phyloP scores from a whole-genome alignment of 2,797 vertebrate species.

The Sparidentex hasta region DNA sequence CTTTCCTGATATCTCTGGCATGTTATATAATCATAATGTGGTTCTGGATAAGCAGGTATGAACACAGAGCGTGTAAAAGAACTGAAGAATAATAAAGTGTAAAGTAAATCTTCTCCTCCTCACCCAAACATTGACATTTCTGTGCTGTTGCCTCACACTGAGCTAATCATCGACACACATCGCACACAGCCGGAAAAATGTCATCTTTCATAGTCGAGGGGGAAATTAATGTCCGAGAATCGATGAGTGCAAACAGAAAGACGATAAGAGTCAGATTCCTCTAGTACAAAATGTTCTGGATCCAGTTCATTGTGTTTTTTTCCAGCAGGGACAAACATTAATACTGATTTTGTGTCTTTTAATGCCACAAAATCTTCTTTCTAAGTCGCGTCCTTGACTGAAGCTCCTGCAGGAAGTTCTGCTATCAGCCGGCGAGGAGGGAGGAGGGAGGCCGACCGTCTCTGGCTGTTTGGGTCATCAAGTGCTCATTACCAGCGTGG shows the following conservation, averaged over 20 bases:
- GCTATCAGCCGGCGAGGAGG: neutral
- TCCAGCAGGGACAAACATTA: too few relatives aligned
- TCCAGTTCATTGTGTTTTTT: neutral
- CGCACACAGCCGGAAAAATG: neutral
- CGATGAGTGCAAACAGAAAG: neutral
- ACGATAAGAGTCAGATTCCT: constrained; percentile 1
- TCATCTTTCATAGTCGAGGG: constrained; percentile 19
- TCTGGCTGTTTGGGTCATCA: constrained; percentile 38
- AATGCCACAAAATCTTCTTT: neutral
- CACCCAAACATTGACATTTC: constrained; percentile 66
- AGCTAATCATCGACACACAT: constrained; percentile 71
- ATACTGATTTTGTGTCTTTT: neutral
- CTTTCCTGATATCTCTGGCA: too few relatives aligned
- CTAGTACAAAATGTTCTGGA: too few relatives aligned
- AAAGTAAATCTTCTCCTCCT: constrained; percentile 34
- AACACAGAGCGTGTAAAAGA: constrained; percentile 2
- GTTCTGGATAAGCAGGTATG: neutral
- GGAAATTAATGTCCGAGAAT: constrained; percentile 46
- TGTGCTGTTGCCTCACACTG: constrained; percentile 42
- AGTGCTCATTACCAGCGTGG: constrained; percentile 59
- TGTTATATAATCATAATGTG: neutral
- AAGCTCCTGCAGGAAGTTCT: neutral
- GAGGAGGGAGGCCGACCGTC: constrained; percentile 1
- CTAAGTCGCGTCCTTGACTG: neutral
- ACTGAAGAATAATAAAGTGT: constrained; percentile 24